Evolutionary conservation across 2,888 invertebrate species (phyloP), one percentile per base, ranked within the genome.

Genomic region (Protophormia terraenovae): DNA sequence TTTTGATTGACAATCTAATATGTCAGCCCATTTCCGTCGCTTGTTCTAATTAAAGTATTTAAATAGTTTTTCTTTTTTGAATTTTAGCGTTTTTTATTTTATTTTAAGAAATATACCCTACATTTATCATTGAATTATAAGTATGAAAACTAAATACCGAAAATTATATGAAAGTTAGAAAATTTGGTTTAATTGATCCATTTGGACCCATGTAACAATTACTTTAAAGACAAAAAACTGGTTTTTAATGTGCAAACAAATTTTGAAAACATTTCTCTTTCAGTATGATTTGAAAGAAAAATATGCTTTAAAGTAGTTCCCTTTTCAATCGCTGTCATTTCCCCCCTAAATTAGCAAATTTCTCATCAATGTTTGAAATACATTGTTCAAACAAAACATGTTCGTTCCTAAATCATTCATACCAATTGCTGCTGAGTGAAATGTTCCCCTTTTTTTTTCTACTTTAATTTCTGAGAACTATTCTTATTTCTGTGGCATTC

Each of bases 401-500:
- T 62, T 16, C 7, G 58, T 62, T 80, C 32, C 27, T n/a, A 60
- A 66, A 75, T 67, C 47, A 58, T 60, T 50, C 3, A 10, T 58
- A 27, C n/a, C n/a, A n/a, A n/a, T 6, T 62, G 22, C 62, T 41
- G 38, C 66, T 22, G 38, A 58, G 27, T 16, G 38, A 67, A 32
- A 53, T 50, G 4, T 47, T 67, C 67, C 55, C 58, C 35, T 60
- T 32, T 27, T 50, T 8, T 14, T 16, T 35, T 47, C 41, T 67
- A n/a, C 45, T 35, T 55, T 41, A 27, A 24, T 53, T 66, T 77
- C 19, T 53, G 50, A 38, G 55, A 84, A 32, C 76, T 72, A 76
- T 77, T 84, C 60, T 77, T 71, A 69, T 55, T 77, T 67, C n/a
- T n/a, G n/a, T 76, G 86, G 84, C 76, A 67, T 78, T 84, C 73